Evolutionary conservation across 1,140 invertebrate genomes (phyloP), one percentile per base, ranked within the genome.

Genomic region (Tribolium castaneum): DNA sequence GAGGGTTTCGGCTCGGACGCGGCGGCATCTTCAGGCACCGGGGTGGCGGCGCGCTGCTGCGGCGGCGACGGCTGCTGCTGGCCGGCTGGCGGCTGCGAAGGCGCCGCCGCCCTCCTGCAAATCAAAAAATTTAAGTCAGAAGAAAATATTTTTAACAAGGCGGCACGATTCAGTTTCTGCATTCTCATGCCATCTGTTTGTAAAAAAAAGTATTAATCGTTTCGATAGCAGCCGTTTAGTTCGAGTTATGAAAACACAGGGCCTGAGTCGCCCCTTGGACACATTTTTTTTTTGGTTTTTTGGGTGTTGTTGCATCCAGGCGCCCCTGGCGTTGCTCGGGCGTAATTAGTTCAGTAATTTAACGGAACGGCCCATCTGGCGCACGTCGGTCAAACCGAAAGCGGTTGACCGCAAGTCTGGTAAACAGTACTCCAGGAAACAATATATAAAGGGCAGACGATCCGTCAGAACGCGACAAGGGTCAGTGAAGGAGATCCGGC

Each of bases 71-170:
- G 45, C 12, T 80, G 79, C 25, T 10, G 66, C 7, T 34, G 75
- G 25, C 59, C 12, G 34, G 59, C 39, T 73, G 49, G 4, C 2
- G 49, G 74, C 70, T 78, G 77, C 22, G 62, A 52, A 12, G 71
- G 52, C 13, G 77, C 52, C n/a, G 77, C 75, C 51, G 80, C 52
- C 25, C 77, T 76, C 80, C 80, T 80, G 16, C 1, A 78, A 75
- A 50, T 34, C 7, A 54, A 34, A 56, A n/a, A n/a, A n/a, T n/a
- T n/a, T n/a, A n/a, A n/a, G n/a, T n/a, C n/a, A n/a, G n/a, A n/a
- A n/a, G n/a, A n/a, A n/a, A n/a, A n/a, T n/a, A n/a, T n/a, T n/a
- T n/a, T n/a, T n/a, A n/a, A n/a, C n/a, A n/a, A n/a, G n/a, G n/a
- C n/a, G n/a, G n/a, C n/a, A n/a, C n/a, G n/a, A n/a, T n/a, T n/a